Evolutionary conservation across 1,140 invertebrate species (phyloP).

Genomic region (Drosophila littoralis): DNA sequence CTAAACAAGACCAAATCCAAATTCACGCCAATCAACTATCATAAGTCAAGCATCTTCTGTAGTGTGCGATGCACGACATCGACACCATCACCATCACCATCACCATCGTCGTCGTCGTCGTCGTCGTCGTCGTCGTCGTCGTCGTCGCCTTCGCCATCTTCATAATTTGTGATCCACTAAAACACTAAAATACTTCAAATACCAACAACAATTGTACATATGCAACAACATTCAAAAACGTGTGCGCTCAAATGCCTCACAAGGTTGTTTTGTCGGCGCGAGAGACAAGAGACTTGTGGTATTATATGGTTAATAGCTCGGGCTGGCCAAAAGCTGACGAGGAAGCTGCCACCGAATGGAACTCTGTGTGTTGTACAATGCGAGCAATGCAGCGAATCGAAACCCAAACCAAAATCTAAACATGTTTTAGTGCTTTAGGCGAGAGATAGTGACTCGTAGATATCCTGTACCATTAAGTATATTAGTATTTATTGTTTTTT

Average conservation of each 20-base stretch:
- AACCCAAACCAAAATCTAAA: constrained; percentile 10
- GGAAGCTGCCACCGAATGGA: constrained; percentile 48
- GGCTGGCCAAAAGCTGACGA: constrained; percentile 48
- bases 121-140: constrained; percentile 23
- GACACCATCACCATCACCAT: constrained; percentile 31
- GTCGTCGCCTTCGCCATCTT: constrained; percentile 26
- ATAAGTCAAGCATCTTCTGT: constrained; percentile 69
- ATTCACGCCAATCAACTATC: constrained; percentile 69
- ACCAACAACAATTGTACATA: constrained; percentile 8
- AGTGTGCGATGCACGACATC: constrained; percentile 41
- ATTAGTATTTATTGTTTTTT: background rate
- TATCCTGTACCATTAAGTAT: background rate
- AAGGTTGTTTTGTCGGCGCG: constrained; percentile 38
- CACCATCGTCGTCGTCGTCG: too few species aligned
- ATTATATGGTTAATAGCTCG: constrained; percentile 33
- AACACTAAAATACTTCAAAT: constrained; percentile 17
- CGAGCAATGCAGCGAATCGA: constrained; percentile 46
- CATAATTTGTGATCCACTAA: constrained; percentile 26
- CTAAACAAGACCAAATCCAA: constrained; percentile 40
- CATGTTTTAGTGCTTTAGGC: background rate
- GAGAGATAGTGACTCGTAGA: background rate
- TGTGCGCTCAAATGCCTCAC: constrained; percentile 42
- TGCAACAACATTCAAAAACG: constrained; percentile 38
- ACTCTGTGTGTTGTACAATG: constrained; percentile 26
- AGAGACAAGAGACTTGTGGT: constrained; percentile 25